phyloP scores from a whole-genome alignment of 2,797 vertebrate species.

The Mico argentatus region DNA sequence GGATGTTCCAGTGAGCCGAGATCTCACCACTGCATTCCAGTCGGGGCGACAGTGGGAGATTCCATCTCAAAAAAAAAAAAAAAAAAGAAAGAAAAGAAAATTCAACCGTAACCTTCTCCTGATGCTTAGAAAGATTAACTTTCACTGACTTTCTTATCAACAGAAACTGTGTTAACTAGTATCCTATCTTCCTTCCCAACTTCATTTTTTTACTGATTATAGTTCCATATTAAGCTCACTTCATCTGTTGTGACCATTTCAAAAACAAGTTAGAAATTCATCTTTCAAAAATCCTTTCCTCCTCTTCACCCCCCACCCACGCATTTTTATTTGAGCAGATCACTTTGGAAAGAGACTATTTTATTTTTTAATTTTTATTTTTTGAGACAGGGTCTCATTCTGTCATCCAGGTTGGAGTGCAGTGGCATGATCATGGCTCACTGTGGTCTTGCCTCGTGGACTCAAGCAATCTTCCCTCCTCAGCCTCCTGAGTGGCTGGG shows the following conservation, averaged over 20 bases:
- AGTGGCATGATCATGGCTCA: not conserved
- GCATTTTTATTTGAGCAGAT: not conserved
- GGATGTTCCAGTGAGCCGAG: too few species aligned
- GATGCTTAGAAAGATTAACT: not conserved
- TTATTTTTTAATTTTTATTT: not conserved
- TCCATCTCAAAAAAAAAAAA: too few species aligned
- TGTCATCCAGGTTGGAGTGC: not conserved
- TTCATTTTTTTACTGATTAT: not conserved
- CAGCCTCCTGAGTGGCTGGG: not conserved
- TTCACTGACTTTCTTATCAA: not conserved
- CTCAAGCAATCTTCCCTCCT: not conserved
- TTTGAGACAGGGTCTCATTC: not conserved
- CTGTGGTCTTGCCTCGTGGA: not conserved
- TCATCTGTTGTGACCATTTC: not conserved
- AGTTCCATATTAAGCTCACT: not conserved
- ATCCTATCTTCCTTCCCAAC: not conserved
- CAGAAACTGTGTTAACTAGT: conserved; percentile 3
- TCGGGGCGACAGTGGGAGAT: rapidly evolving
- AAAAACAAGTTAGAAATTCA: not conserved
- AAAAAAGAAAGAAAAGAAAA: too few species aligned
- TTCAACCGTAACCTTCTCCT: not conserved
- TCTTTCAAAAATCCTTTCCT: not conserved
- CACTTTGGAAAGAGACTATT: not conserved
- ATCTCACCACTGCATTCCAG: too few species aligned
- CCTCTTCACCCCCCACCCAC: not conserved